Base-by-base conservation (phyloP, 2,888 invertebrate genomes). In the Erebia ligea region DNA sequence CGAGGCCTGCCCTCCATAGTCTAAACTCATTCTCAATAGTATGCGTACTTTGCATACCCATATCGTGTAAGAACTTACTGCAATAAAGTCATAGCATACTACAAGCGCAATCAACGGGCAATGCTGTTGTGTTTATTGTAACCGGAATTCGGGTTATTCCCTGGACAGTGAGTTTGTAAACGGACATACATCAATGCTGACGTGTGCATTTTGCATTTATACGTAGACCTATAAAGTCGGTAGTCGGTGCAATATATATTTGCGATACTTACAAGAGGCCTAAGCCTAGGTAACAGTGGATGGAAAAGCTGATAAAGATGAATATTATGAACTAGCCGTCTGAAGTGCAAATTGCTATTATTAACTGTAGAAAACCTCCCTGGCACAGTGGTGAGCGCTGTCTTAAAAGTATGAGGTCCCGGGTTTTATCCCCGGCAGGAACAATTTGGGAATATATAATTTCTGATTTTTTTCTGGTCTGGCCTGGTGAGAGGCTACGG, bases 131-230 rank as follows among this genome's bases (percentile, higher is more conserved):
- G 48, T 48, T 50, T 48, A 63, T 63, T 63, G 63, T 52, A 34
- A 63, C 63, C 34, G 48, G 63, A 63, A 50, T 34, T 63, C 63
- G 63, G 63, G 63, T 63, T 45, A 61, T 63, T 63, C 63, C 50
- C 63, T 4, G 50, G 48, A 63, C 50, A 52, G 63, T 3, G n/a
- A n/a, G 63, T 25, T 52, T n/a, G 63, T 63, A 63, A 61, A 50
- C 50, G 34, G 21, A 25, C 17, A 50, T 52, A 63, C 15, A 63
- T 63, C 50, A 63, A 63, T 52, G 61, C 11, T 61, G 61, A 52
- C 25, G 50, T 10, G n/a, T n/a, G 25, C 50, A 61, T 61, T 61
- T 42, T 42, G 42, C 42, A 61, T 59, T 15, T n/a, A n/a, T 58
- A 40, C n/a, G 34, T n/a, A 19, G 40, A 17, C 1, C 61, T 45